Evolutionary conservation across 2,113 vertebrate genomes (phyloP).

Genomic region (Miniopterus natalensis): DNA sequence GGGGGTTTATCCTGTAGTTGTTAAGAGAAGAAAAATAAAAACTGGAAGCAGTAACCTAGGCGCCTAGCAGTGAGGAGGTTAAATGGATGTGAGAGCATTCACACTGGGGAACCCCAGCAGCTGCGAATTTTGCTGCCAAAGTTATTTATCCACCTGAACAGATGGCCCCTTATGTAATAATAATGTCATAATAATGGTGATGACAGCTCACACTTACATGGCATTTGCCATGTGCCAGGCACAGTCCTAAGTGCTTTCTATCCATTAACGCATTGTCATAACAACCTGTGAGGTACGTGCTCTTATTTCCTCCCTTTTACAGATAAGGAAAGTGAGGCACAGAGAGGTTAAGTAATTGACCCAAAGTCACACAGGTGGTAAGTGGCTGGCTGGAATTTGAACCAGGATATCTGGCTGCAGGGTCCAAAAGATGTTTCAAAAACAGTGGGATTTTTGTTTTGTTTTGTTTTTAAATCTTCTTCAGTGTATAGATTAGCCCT

Average conservation of each 20-base stretch:
- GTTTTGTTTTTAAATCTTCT: background rate
- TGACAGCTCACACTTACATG: background rate
- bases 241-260: background rate
- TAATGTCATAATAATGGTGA: background rate
- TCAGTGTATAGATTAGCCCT: background rate
- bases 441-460: background rate
- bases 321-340: background rate
- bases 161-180: background rate
- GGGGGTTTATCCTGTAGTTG: background rate
- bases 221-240: background rate
- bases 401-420: background rate
- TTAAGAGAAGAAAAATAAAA: background rate
- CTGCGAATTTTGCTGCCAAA: background rate
- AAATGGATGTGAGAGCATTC: background rate
- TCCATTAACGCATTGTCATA: background rate
- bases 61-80: background rate
- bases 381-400: background rate
- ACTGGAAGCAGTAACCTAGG: background rate
- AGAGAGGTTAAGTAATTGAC: background rate
- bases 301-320: background rate
- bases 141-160: background rate
- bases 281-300: background rate
- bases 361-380: background rate
- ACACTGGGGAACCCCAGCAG: background rate
- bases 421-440: constrained; percentile 15